Evolutionary conservation across 2,888 invertebrate species (phyloP), one percentile per base, ranked within the genome.

Genomic region (Stegana nigrithorax): DNA sequence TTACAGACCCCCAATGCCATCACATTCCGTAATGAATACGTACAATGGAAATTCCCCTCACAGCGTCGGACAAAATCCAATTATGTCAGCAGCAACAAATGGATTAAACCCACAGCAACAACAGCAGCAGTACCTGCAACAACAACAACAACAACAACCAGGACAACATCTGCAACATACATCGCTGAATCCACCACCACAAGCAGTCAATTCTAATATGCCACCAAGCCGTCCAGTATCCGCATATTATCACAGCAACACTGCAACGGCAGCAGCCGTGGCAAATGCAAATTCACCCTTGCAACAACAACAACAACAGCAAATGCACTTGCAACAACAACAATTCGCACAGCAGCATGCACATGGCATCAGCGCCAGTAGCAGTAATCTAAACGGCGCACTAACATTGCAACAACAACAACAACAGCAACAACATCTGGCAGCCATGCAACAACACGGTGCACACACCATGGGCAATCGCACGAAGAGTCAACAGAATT

Each of bases 211-310:
- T 61, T 72, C 72, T 73, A 82, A 81, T 64, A 66, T 81, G 65
- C 81, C 75, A 58, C 71, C 81, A 60, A 83, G 76, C 71, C 85
- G 86, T 67, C 86, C 86, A 65, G 79, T 82, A 29, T 86, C 86
- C 62, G 85, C 86, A 45, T 85, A 84, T 67, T 86, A 83, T 70
- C 85, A 85, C 68, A 83, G 78, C 67, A 75, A 70, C 71, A 73
- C 78, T 62, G 17, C 66, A 72, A 23, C 78, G 79, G 71, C 81
- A 74, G 55, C 74, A 74, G 65, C 69, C 81, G 67, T 59, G 81
- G 69, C 67, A 71, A 65, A 65, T 84, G 70, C 77, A n/a, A 57
- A 73, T 73, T 57, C 66, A 68, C 59, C 70, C 68, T 57, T 74
- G 65, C 69, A 81, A 68, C 61, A 82, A 71, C 67, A 72, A 64